Evolutionary conservation across 2,888 invertebrate species (phyloP).

Genomic region (Andrena fulva): DNA sequence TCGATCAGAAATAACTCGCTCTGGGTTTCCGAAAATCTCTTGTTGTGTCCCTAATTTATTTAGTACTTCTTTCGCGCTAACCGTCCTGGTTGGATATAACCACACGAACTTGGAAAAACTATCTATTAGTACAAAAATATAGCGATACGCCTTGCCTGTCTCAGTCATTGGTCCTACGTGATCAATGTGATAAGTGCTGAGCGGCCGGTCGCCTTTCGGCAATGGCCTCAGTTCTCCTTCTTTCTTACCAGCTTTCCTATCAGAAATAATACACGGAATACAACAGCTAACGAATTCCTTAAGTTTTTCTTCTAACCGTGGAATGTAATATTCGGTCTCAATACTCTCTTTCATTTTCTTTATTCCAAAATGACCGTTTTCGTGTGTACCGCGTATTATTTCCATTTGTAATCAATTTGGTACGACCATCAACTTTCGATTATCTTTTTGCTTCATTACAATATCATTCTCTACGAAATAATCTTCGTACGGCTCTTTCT

Average conservation of each 20-base stretch:
- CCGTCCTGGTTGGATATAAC: slow-evolving; percentile 4
- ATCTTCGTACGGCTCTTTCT: no score
- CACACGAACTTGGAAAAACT: neutral
- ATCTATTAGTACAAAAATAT: slow-evolving; percentile 14
- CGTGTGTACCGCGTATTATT: no score
- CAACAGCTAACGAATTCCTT: neutral
- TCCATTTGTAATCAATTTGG: no score
- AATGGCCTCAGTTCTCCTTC: neutral
- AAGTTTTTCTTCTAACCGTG: neutral
- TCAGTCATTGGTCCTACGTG: neutral
- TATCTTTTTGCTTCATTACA: no score
- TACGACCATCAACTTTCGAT: no score
- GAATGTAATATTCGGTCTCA: no score
- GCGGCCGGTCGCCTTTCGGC: no score
- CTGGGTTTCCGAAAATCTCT: slow-evolving; percentile 21
- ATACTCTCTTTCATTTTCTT: no score
- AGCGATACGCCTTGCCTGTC: neutral
- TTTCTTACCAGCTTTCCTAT: neutral
- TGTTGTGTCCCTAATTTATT: no score
- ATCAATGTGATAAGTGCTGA: neutral
- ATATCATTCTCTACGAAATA: no score
- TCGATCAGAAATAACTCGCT: slow-evolving; percentile 19
- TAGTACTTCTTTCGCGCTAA: neutral
- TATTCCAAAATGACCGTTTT: no score
- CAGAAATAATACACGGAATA: neutral